Evolutionary conservation across 2,797 vertebrate species (phyloP), one percentile per base, ranked within the genome.

Genomic region (Malacoctenus gilli): DNA sequence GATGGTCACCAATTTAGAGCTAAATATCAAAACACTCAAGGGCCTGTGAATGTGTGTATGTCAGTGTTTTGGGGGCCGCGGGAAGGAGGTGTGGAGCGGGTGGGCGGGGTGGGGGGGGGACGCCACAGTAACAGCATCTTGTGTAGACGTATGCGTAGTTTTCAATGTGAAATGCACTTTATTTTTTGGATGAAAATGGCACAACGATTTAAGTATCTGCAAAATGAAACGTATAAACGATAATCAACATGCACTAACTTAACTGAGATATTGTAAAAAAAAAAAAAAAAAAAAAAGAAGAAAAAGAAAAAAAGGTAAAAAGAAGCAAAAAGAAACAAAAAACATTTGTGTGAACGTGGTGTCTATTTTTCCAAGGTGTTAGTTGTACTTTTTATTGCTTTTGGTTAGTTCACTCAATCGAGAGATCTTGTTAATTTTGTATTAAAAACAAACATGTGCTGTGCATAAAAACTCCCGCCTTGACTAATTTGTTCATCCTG

Each of bases 81-180:
- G 53, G 23, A n/a, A 28, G 40, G 61, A 51, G 63, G 46, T 18
- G 46, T 54, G 46, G 32, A 36, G 37, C 59, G 49, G 64, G 48
- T 12, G 21, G 46, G 57, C 42, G 34, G 39, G 37, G 68, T 9
- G n/a, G 1, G 11, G 18, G 38, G 18, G 20, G 42, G 61, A 55
- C 53, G 52, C 77, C 68, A 84, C 70, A 62, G 84, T 84, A 85
- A 83, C 80, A 87, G 87, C 89, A 92, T 92, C 84, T 89, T 91
- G 88, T 92, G 85, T 90, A 92, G 82, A 91, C 53, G 79, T 91
- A 87, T 87, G 85, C 77, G 28, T 92, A 87, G 88, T 91, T 79
- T 86, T 91, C 83, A 89, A 91, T 91, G 90, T 93, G 86, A 93
- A 93, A 93, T 92, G 92, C 92, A 93, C 92, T 93, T 93, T 93